Percentiles rank a stretch among this genome's conserved stretches.
phyloP scores from a whole-genome alignment of 1,140 invertebrate genomes.

The Oscheius sp. region DNA sequence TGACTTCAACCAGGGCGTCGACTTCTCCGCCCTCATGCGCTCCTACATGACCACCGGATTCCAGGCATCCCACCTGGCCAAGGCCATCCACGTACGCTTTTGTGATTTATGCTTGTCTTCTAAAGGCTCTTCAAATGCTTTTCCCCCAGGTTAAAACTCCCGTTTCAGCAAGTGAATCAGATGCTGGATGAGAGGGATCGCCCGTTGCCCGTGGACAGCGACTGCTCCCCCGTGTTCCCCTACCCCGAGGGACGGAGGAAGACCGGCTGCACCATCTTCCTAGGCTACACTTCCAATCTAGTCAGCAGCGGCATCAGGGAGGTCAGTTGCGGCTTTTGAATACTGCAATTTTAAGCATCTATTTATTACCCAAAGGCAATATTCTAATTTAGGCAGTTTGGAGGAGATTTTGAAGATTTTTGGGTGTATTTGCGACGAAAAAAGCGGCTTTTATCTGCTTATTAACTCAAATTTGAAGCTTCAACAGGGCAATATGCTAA shows the following conservation, averaged over 20 bases:
- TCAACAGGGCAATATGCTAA: too few species aligned
- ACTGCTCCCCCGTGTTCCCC: slow-evolving; percentile 43
- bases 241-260: slow-evolving; percentile 69
- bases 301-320: slow-evolving; percentile 90
- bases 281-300: slow-evolving; percentile 97
- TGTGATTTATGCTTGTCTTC: slow-evolving; percentile 9
- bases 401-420: too few species aligned
- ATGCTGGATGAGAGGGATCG: slow-evolving; percentile 52
- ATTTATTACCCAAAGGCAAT: too few species aligned
- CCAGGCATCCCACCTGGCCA: slow-evolving; percentile 90
- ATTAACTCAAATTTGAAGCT: slow-evolving; percentile 2
- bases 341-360: too few species aligned
- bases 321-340: slow-evolving; percentile 71
- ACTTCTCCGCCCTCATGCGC: slow-evolving; percentile 80
- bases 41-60: slow-evolving; percentile 82
- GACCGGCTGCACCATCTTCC: slow-evolving; percentile 87
- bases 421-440: too few species aligned
- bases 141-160: slow-evolving; percentile 1
- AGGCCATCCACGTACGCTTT: slow-evolving; percentile 71
- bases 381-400: slow-evolving; percentile 30
- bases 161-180: slow-evolving; percentile 49
- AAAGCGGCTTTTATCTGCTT: too few species aligned
- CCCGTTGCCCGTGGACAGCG: slow-evolving; percentile 39
- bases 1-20: slow-evolving; percentile 85
- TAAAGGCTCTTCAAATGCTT: background rate